Evolutionary conservation across 2,113 vertebrate genomes (phyloP).

Genomic region (Sula dactylatra): DNA sequence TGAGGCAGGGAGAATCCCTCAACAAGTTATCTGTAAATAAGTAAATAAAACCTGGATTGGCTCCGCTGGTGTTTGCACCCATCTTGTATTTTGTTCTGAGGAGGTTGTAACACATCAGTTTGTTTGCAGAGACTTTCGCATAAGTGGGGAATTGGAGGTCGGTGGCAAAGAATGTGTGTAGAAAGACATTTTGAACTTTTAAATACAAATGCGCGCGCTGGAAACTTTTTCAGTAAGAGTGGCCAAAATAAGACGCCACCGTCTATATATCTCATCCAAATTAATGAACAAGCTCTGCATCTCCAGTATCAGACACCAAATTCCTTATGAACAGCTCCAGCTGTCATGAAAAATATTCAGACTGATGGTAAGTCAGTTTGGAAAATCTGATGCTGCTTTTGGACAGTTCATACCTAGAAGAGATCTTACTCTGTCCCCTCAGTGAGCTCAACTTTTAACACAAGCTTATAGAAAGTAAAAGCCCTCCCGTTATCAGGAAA

Average conservation of each 20-base stretch:
- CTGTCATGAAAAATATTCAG: neutral
- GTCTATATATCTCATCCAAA: neutral
- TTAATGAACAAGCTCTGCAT: neutral
- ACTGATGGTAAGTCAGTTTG: neutral
- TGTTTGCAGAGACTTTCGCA: neutral
- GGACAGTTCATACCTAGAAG: neutral
- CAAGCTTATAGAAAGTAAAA: neutral
- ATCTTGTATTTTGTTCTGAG: neutral
- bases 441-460: neutral
- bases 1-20: neutral
- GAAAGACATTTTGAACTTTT: neutral
- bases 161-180: neutral
- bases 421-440: neutral
- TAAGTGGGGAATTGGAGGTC: neutral
- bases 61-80: neutral
- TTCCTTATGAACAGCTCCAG: neutral
- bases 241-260: neutral
- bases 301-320: neutral
- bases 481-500: neutral
- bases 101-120: neutral
- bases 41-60: neutral
- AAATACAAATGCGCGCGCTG: neutral
- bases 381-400: neutral
- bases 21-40: constrained; percentile 15
- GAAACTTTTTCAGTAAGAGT: neutral